Percentiles rank a stretch among this genome's conserved stretches.
These are phyloP conservation scores for Kryptopterus vitreolus DNA, from an alignment of 2,797 vertebrate genomes.

Conservation along the genomic window DNA sequence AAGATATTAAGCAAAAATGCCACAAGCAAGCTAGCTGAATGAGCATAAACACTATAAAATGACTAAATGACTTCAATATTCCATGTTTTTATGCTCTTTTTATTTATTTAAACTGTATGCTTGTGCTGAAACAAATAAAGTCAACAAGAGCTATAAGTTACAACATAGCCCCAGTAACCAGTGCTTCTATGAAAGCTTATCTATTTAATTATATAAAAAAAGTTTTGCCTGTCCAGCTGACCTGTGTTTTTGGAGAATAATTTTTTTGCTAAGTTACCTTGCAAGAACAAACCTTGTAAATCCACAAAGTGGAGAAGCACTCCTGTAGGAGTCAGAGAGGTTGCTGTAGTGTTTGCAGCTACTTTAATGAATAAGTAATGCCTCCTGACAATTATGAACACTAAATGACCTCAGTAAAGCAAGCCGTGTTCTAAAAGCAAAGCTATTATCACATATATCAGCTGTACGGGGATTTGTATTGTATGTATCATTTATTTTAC, in stretches of 20 bases:
- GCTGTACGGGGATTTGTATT: background rate
- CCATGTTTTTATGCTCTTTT: background rate
- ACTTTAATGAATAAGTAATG: background rate
- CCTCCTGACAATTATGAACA: background rate
- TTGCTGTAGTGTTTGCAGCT: slow-evolving; percentile 4
- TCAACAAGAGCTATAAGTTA: background rate
- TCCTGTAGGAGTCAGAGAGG: background rate
- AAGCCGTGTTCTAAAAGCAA: background rate
- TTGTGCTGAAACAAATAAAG: background rate
- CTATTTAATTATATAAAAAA: background rate
- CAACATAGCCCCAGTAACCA: background rate
- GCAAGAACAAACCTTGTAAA: background rate
- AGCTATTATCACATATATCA: background rate
- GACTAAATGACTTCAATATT: background rate
- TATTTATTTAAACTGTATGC: background rate
- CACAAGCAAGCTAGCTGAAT: background rate
- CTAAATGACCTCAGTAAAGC: background rate
- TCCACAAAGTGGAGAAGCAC: background rate
- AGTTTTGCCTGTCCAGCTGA: background rate
- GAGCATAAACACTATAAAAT: background rate
- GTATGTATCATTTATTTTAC: too few species aligned
- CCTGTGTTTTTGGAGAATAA: background rate
- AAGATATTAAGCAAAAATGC: background rate
- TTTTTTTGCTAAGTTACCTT: background rate
- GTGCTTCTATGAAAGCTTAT: background rate